Conservation (phyloP, 2,113 vertebrate species). For the Ornithorhynchus anatinus region DNA sequence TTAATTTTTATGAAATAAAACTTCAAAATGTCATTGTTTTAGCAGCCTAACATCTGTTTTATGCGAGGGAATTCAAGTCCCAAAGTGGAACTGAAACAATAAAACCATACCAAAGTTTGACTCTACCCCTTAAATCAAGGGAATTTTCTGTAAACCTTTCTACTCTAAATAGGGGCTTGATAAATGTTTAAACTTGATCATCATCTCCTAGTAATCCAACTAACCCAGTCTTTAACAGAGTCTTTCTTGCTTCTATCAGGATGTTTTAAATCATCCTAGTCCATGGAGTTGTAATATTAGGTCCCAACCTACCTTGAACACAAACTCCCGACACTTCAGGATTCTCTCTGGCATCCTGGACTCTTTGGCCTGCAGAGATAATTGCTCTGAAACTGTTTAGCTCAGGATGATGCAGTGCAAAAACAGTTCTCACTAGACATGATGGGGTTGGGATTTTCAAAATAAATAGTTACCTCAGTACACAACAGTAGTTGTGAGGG, state of each 20-base stretch:
- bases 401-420: no score
- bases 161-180: background rate
- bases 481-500: no score
- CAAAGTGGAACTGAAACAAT: background rate
- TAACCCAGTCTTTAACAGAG: background rate
- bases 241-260: background rate
- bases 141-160: background rate
- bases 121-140: slow-evolving; percentile 10
- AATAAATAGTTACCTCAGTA: no score
- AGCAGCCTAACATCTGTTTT: slow-evolving; percentile 13
- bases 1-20: slow-evolving; percentile 34
- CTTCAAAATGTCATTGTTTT: slow-evolving; percentile 28
- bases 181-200: background rate
- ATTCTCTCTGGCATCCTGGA: no score
- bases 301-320: no score
- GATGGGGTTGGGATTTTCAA: no score
- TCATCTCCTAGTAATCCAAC: background rate
- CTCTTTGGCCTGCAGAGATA: no score
- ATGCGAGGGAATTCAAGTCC: background rate
- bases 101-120: slow-evolving; percentile 14
- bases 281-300: background rate
- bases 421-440: no score
- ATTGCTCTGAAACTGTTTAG: no score
- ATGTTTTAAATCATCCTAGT: background rate
- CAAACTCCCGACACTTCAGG: no score